Percentiles rank a stretch among this genome's conserved stretches.
These are phyloP conservation scores for Linnaemya tessellans DNA, from an alignment of 2,888 invertebrate genomes.

Conservation along the genomic window DNA sequence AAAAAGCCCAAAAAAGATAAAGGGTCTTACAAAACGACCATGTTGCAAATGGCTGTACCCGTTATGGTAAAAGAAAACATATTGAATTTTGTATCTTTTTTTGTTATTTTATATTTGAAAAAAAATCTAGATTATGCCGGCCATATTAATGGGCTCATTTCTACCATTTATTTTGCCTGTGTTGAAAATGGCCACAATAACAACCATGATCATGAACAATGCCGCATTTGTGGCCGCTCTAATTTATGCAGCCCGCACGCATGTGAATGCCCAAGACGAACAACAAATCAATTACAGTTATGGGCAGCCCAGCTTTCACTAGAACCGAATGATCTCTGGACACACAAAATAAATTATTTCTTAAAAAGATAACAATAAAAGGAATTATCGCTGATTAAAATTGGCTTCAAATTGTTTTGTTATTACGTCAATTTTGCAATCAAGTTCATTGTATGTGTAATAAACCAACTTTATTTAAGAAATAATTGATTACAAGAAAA, in stretches of 20 bases:
- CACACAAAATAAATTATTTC: neutral
- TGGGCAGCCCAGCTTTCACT: constrained; percentile 75
- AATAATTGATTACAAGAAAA: no score
- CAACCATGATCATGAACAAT: constrained; percentile 87
- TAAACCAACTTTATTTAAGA: no score
- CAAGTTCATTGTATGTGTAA: no score
- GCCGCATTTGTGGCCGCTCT: constrained; percentile 87
- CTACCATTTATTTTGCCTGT: constrained; percentile 88
- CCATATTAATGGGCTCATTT: constrained; percentile 87
- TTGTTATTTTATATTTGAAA: neutral
- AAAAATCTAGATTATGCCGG: constrained; percentile 83
- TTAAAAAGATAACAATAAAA: neutral
- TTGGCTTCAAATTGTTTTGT: neutral
- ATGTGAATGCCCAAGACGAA: constrained; percentile 79
- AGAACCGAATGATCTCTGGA: constrained; percentile 40
- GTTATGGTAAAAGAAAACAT: constrained; percentile 82
- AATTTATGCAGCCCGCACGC: constrained; percentile 81
- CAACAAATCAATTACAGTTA: constrained; percentile 80
- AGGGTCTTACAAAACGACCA: constrained; percentile 77
- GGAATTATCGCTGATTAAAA: neutral
- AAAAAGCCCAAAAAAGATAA: constrained; percentile 71
- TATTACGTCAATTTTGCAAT: no score
- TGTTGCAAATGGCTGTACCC: constrained; percentile 84
- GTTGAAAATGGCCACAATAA: constrained; percentile 87
- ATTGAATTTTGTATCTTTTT: neutral